Conservation (phyloP, 2,888 invertebrate genomes). For the Glyphotaelius pellucidus region DNA sequence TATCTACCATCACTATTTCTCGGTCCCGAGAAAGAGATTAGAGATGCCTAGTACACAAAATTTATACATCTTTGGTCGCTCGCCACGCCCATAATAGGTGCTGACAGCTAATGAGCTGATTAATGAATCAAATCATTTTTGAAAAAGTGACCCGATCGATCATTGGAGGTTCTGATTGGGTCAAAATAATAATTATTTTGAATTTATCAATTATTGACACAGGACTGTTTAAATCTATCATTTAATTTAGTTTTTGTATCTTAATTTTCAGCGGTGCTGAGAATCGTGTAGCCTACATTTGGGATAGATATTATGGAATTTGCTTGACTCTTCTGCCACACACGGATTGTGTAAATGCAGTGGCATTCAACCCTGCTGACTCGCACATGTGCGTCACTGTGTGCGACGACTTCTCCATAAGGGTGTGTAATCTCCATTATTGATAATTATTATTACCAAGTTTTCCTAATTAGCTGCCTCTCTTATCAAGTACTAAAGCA, state of each 20-base stretch:
- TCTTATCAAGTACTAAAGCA: not conserved
- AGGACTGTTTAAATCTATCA: too few relatives aligned
- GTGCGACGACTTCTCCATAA: conserved; percentile 88
- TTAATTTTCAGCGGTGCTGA: conserved; percentile 84
- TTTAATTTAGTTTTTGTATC: not conserved
- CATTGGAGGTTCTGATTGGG: too few relatives aligned
- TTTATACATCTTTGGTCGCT: too few relatives aligned
- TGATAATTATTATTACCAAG: not conserved
- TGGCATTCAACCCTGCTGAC: conserved; percentile 89
- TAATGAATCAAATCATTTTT: too few relatives aligned
- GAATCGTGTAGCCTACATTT: conserved; percentile 88
- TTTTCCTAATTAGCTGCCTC: not conserved
- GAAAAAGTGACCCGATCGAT: too few relatives aligned
- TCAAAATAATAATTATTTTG: too few relatives aligned
- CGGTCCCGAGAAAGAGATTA: too few relatives aligned
- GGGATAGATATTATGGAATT: conserved; percentile 90
- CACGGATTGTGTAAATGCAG: conserved; percentile 88
- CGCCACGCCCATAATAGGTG: too few relatives aligned
- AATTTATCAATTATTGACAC: too few relatives aligned
- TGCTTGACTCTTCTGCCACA: conserved; percentile 87
- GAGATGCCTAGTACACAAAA: too few relatives aligned
- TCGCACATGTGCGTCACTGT: conserved; percentile 89
- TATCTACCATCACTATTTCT: too few relatives aligned
- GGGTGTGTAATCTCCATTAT: conserved; percentile 72
- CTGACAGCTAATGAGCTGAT: too few relatives aligned